Percentiles rank a stretch among this genome's conserved stretches.
Conservation (phyloP, 2,113 vertebrate genomes). For the Atherinomorus stipes region DNA sequence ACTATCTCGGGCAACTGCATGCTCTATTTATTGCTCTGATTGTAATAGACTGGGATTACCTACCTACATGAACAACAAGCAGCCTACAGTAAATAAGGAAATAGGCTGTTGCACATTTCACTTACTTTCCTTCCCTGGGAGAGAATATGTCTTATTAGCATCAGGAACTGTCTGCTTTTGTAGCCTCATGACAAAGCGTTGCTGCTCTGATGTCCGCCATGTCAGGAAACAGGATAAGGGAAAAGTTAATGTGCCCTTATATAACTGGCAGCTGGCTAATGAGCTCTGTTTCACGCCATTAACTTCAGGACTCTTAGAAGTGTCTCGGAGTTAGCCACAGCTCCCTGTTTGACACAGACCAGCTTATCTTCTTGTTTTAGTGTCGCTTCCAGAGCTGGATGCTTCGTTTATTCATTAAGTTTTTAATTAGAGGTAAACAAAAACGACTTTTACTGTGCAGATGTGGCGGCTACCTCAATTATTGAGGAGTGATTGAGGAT, state of each 20-base stretch:
- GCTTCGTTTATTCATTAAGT: background rate
- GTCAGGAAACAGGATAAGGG: constrained; percentile 24
- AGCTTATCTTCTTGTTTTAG: constrained; percentile 6
- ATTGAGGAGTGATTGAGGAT: too few relatives aligned
- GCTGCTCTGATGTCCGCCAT: constrained; percentile 20
- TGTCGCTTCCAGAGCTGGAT: background rate
- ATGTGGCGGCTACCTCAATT: background rate
- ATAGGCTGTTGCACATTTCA: background rate
- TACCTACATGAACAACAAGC: background rate
- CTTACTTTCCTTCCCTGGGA: background rate
- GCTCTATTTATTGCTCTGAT: background rate
- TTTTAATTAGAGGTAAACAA: background rate
- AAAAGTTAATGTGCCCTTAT: constrained; percentile 29
- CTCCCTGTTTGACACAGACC: constrained; percentile 7
- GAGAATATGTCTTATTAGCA: background rate
- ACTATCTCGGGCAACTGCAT: background rate
- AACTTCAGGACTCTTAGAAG: constrained; percentile 39
- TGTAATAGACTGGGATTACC: background rate
- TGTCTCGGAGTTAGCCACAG: constrained; percentile 1
- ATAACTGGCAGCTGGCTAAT: constrained; percentile 37
- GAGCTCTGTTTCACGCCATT: constrained; percentile 43
- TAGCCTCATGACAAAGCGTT: background rate
- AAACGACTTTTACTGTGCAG: background rate
- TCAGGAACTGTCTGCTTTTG: background rate
- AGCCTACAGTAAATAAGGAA: background rate